These are phyloP conservation scores for Stenodema calcarata DNA, from an alignment of 2,888 invertebrate genomes.

Conservation along the genomic window DNA sequence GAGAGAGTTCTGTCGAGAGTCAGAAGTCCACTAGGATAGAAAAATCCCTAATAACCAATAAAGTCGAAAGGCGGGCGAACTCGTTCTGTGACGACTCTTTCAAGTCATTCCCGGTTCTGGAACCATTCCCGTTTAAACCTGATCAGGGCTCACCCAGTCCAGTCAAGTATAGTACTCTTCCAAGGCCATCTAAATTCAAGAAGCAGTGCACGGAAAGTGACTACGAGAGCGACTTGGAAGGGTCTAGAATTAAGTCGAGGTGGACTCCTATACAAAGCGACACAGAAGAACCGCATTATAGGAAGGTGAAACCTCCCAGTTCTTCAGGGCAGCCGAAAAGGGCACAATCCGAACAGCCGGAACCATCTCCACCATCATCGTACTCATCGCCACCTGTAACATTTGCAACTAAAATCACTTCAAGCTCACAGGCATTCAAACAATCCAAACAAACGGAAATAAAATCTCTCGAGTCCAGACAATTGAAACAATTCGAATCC, in stretches of 20 bases:
- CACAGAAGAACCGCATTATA: constrained; percentile 68
- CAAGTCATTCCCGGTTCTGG: constrained; percentile 62
- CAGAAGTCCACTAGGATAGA: constrained; percentile 34
- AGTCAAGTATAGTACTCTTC: constrained; percentile 60
- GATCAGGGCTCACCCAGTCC: constrained; percentile 67
- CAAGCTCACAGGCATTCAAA: not conserved
- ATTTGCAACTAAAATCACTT: not conserved
- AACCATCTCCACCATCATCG: constrained; percentile 61
- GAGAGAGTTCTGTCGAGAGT: constrained; percentile 53
- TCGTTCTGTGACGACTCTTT: constrained; percentile 54
- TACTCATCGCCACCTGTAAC: constrained; percentile 25
- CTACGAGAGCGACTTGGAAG: constrained; percentile 74
- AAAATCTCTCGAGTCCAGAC: not conserved
- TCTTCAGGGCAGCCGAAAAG: constrained; percentile 61
- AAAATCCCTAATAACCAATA: not conserved
- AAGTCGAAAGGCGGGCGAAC: constrained; percentile 50
- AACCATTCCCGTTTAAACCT: constrained; percentile 65
- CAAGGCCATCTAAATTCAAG: constrained; percentile 71
- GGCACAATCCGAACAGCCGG: constrained; percentile 67
- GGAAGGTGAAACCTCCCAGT: constrained; percentile 65
- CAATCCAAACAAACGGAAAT: not conserved
- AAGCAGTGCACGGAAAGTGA: constrained; percentile 73
- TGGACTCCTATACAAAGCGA: constrained; percentile 74
- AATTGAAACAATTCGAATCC: not conserved
- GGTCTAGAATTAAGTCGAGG: constrained; percentile 66